phyloP scores from a whole-genome alignment of 2,113 vertebrate genomes.

The Pithys albifrons region DNA sequence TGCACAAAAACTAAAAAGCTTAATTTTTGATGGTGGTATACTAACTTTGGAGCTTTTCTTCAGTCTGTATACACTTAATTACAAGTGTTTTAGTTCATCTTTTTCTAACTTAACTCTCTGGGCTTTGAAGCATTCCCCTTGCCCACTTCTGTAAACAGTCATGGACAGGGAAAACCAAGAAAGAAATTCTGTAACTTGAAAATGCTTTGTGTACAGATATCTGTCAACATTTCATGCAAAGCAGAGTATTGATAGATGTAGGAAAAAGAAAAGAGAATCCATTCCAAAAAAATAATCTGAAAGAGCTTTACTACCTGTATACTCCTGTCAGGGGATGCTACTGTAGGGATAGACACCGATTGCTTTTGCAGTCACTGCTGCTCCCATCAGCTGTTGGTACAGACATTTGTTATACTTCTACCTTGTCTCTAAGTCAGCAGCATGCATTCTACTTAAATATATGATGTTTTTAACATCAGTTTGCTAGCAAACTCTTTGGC shows the following conservation, averaged over 20 bases:
- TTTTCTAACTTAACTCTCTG: not conserved
- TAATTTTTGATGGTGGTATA: not conserved
- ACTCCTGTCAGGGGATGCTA: rapidly evolving
- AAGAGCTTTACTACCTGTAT: not conserved
- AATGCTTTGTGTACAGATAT: not conserved
- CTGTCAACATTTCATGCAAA: not conserved
- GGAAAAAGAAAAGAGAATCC: not conserved
- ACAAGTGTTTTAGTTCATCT: not conserved
- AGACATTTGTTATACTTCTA: not conserved
- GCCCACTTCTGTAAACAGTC: not conserved
- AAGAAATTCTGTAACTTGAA: not conserved
- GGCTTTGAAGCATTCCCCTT: not conserved
- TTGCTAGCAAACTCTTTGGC: not conserved
- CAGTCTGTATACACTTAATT: not conserved
- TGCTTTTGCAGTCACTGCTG: not conserved
- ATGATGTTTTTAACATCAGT: not conserved
- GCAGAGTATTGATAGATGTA: not conserved
- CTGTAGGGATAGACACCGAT: rapidly evolving
- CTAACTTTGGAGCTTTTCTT: not conserved
- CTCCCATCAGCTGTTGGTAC: rapidly evolving
- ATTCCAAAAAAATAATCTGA: not conserved
- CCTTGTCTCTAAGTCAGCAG: not conserved
- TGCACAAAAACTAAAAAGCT: not conserved
- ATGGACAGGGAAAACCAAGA: not conserved
- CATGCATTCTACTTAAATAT: not conserved